Evolutionary conservation across 2,113 vertebrate species (phyloP).

Genomic region (Charina bottae): DNA sequence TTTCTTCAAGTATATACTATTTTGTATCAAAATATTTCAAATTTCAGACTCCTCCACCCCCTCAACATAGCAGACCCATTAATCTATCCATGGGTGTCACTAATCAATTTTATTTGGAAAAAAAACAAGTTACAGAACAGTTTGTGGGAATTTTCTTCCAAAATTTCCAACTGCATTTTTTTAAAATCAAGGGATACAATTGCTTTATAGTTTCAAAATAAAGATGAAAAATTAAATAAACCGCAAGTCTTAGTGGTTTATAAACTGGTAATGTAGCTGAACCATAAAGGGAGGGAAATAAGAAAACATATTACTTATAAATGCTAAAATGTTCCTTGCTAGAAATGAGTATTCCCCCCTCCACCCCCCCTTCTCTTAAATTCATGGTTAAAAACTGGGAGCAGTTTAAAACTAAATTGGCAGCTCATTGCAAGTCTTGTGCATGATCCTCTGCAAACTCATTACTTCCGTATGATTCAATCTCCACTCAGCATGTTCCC

Average conservation of each 20-base stretch:
- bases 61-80: slow-evolving; percentile 1
- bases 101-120: slow-evolving; percentile 41
- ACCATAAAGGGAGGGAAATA: neutral
- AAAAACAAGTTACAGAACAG: slow-evolving; percentile 29
- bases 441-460: slow-evolving; percentile 10
- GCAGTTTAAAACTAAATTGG: slow-evolving; percentile 3
- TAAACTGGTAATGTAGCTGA: neutral
- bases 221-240: slow-evolving; percentile 33
- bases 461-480: neutral
- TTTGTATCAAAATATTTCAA: neutral
- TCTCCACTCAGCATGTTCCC: neutral
- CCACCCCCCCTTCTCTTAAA: neutral
- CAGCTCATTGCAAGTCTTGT: slow-evolving; percentile 22
- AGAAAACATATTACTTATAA: slow-evolving; percentile 20
- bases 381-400: neutral
- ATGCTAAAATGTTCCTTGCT: neutral
- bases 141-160: neutral
- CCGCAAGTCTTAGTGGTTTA: neutral
- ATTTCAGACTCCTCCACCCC: neutral
- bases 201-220: slow-evolving; percentile 16
- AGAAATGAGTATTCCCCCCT: neutral
- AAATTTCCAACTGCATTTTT: neutral
- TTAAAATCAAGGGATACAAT: slow-evolving; percentile 14
- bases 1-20: neutral
- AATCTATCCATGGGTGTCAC: slow-evolving; percentile 15